phyloP scores from a whole-genome alignment of 2,888 invertebrate genomes.

The Tachina lurida region DNA sequence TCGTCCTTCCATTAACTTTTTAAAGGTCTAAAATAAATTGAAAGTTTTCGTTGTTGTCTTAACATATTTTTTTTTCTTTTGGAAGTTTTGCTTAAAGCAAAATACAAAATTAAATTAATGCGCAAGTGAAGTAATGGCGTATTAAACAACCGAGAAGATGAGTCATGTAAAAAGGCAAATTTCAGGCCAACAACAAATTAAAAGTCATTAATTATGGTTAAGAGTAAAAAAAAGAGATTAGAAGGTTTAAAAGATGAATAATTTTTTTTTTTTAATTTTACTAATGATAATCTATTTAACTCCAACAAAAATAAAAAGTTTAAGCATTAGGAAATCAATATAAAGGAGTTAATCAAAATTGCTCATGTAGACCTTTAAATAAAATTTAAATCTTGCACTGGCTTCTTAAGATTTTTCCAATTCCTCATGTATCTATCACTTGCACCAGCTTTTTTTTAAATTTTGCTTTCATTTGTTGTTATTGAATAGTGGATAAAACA shows the following conservation, averaged over 20 bases:
- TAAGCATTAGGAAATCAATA: too few species aligned
- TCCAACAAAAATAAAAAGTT: neutral
- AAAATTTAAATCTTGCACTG: too few species aligned
- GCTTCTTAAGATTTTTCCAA: too few species aligned
- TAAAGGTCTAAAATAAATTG: slow-evolving; percentile 14
- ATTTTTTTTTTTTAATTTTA: neutral
- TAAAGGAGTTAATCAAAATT: too few species aligned
- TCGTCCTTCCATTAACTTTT: neutral
- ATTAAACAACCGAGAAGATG: neutral
- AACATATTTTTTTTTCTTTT: slow-evolving; percentile 23
- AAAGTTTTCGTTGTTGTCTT: neutral
- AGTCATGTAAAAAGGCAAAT: neutral
- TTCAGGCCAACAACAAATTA: slow-evolving; percentile 14
- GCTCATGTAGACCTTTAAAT: too few species aligned
- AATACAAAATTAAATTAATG: slow-evolving; percentile 26
- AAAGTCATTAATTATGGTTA: slow-evolving; percentile 19
- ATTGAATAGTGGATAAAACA: too few species aligned
- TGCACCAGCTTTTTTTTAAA: too few species aligned
- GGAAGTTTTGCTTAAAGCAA: neutral
- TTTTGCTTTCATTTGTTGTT: too few species aligned
- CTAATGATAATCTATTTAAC: too few species aligned
- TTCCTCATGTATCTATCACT: too few species aligned
- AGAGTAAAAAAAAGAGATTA: neutral
- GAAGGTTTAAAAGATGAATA: neutral
- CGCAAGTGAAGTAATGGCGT: neutral